Evolutionary conservation across 2,113 vertebrate genomes (phyloP), one percentile per base, ranked within the genome.

Genomic region (Sminthopsis crassicaudata): DNA sequence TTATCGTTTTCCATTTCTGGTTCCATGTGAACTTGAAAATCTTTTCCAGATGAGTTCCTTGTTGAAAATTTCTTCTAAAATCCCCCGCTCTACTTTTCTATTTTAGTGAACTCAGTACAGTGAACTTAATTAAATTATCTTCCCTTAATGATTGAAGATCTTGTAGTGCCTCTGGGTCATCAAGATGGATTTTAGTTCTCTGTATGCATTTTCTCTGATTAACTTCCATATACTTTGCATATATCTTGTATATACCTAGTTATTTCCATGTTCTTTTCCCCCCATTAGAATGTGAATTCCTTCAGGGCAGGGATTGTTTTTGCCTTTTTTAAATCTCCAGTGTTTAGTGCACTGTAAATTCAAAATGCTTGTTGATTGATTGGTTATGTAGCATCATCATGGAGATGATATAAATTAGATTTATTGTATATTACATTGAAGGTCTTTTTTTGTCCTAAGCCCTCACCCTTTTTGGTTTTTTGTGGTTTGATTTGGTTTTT

Each of bases 1-100:
- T 94, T 91, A 25, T 89, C 52, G 53, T 52, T 95, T 90, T 89
- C 76, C 46, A 26, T 92, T 94, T 97, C 54, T 53, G 93, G 19
- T 90, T 84, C 90, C 8, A 36, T 60, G 93, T 95, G 55, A 48
- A 48, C 91, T 11, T 9, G 90, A 84, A 96, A 54, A 53, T 6
- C 0, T n/a, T 96, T 91, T 94, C 89, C 0, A 55, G 25, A 91
- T 96, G 42, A 92, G 5, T 91, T 91, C 54, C 94, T 94, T 26
- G 25, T 57, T 53, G 27, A 16, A 7, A 93, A 95, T 96, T 96
- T 93, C 25, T 46, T 88, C 6, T 55, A 60, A 42, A 91, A 52
- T 60, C n/a, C 51, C 46, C 51, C 90, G 0, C 27, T 84, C 52
- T 92, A 22, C 19, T 76, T 91, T 89, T 14, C 52, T 90, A 10